Evolutionary conservation across 2,113 vertebrate species (phyloP).

Genomic region (Hemibagrus wyckioides): DNA sequence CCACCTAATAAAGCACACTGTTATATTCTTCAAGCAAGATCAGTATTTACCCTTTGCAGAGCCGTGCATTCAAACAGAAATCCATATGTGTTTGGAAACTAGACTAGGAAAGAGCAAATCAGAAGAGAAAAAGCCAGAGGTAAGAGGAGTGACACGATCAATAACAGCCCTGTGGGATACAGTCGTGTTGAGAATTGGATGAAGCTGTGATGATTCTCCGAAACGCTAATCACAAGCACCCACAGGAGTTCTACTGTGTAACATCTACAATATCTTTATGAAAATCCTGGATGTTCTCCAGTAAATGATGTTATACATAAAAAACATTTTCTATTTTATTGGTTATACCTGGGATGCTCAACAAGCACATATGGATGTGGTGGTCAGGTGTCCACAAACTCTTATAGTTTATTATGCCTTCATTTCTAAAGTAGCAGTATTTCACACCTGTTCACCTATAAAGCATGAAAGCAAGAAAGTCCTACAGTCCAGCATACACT

Average conservation of each 20-base stretch:
- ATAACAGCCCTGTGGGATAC: background rate
- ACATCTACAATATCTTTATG: background rate
- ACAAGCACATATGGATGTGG: background rate
- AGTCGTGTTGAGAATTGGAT: background rate
- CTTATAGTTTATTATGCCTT: too few relatives aligned
- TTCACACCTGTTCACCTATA: background rate
- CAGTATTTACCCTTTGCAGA: background rate
- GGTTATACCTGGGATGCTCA: too few relatives aligned
- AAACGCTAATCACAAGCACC: background rate
- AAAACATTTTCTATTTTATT: too few relatives aligned
- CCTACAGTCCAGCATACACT: background rate
- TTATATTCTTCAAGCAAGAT: background rate
- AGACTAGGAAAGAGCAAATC: background rate
- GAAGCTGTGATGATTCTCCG: too few relatives aligned
- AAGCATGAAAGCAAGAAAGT: background rate
- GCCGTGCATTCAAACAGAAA: background rate
- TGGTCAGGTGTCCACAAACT: background rate
- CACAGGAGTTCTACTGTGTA: background rate
- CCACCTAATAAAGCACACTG: background rate
- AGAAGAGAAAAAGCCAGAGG: background rate
- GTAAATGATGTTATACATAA: background rate
- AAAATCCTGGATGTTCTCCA: background rate
- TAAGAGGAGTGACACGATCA: background rate
- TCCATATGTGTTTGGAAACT: background rate
- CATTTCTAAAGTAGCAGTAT: background rate